Percentiles rank a stretch among this genome's conserved stretches.
Conservation (phyloP, 2,888 invertebrate genomes). For the Ophioninae sp. region DNA sequence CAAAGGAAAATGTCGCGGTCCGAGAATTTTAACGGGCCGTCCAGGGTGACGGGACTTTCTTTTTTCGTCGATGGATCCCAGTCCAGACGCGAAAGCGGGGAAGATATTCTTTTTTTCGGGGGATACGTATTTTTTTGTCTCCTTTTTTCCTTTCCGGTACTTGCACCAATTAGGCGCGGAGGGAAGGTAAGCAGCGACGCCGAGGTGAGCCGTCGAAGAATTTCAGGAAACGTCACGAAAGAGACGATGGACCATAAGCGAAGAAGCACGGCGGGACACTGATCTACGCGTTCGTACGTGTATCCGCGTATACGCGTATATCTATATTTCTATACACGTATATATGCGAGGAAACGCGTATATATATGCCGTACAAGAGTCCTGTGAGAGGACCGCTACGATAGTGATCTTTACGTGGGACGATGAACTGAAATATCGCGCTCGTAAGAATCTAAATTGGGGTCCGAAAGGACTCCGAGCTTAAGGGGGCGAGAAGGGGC, state of each 20-base stretch:
- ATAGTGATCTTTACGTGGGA: constrained; percentile 74
- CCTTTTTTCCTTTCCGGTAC: constrained; percentile 37
- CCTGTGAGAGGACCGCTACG: constrained; percentile 65
- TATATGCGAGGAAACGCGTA: neutral
- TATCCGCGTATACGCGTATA: neutral
- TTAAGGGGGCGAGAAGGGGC: constrained; percentile 53
- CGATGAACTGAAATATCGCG: constrained; percentile 77
- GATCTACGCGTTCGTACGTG: neutral
- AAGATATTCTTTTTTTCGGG: constrained; percentile 42
- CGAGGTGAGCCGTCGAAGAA: constrained; percentile 65
- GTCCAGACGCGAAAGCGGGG: constrained; percentile 10
- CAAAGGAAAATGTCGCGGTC: constrained; percentile 43
- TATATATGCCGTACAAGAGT: constrained; percentile 43
- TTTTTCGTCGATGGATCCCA: constrained; percentile 5
- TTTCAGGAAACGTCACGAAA: constrained; percentile 63
- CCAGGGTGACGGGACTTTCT: constrained; percentile 7
- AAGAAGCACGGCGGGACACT: constrained; percentile 49
- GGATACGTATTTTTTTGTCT: constrained; percentile 4
- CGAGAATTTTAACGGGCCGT: constrained; percentile 39
- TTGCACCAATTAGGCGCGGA: constrained; percentile 57
- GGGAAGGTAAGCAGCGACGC: constrained; percentile 9
- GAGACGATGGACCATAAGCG: constrained; percentile 38
- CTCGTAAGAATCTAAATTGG: constrained; percentile 80
- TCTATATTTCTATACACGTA: neutral
- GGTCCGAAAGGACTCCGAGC: constrained; percentile 66